phyloP scores from a whole-genome alignment of 2,888 invertebrate species.

The Ephialtes manifestator region DNA sequence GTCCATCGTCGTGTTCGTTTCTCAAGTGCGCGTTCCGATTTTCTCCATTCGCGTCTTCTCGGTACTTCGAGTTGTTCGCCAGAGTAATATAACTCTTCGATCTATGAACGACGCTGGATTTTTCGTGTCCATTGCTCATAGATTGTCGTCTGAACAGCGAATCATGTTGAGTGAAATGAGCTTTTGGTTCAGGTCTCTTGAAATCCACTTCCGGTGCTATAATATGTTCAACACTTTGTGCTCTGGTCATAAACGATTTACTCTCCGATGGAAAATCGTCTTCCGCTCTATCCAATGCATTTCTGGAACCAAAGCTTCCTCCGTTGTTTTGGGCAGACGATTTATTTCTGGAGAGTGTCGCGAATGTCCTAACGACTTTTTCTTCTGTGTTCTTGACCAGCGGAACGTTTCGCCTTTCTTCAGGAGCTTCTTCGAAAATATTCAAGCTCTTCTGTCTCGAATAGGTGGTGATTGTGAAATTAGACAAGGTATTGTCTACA shows the following conservation, averaged over 20 bases:
- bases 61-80: constrained; percentile 76
- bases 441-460: constrained; percentile 80
- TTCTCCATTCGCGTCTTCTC: constrained; percentile 54
- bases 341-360: constrained; percentile 74
- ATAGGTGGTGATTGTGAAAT: constrained; percentile 84
- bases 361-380: constrained; percentile 70
- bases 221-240: constrained; percentile 60
- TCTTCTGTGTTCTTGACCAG: constrained; percentile 63
- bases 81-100: constrained; percentile 82
- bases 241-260: constrained; percentile 38
- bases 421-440: constrained; percentile 79
- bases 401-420: constrained; percentile 52
- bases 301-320: constrained; percentile 23
- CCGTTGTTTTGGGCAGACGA: constrained; percentile 21
- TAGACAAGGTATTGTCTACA: constrained; percentile 81
- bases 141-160: constrained; percentile 50
- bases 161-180: constrained; percentile 43
- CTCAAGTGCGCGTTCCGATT: constrained; percentile 19
- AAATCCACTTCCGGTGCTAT: constrained; percentile 30
- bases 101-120: constrained; percentile 75
- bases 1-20: constrained; percentile 51
- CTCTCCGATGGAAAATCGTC: constrained; percentile 16
- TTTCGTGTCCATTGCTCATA: constrained; percentile 52
- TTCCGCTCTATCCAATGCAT: constrained; percentile 11
- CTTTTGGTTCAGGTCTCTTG: constrained; percentile 35